A percentile compares a stretch with the other conserved stretches of the same genome.
Conservation (phyloP, 1,140 invertebrate genomes). For the Penaeus indicus region DNA sequence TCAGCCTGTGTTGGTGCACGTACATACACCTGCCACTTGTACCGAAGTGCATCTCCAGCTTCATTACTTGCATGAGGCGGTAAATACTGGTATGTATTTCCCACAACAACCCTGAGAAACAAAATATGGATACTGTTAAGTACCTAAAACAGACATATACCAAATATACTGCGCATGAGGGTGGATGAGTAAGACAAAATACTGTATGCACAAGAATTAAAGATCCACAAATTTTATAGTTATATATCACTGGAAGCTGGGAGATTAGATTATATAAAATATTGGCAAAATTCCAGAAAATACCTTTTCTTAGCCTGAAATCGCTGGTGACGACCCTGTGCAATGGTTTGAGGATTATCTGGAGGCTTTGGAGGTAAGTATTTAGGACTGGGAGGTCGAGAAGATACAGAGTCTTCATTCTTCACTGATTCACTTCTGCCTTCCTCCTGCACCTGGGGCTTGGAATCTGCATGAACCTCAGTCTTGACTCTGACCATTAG, state of each 20-base stretch:
- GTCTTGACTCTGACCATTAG: background rate
- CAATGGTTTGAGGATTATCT: slow-evolving; percentile 31
- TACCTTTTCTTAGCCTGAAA: slow-evolving; percentile 54
- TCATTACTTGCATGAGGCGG: slow-evolving; percentile 16
- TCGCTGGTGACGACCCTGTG: slow-evolving; percentile 47
- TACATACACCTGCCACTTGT: slow-evolving; percentile 60
- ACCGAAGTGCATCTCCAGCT: slow-evolving; percentile 21
- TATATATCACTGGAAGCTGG: no score
- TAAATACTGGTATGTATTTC: slow-evolving; percentile 56
- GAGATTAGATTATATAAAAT: no score
- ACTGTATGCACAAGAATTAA: no score
- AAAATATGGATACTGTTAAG: background rate
- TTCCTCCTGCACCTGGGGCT: background rate
- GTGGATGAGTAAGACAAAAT: background rate
- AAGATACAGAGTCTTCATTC: background rate
- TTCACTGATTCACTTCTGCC: background rate
- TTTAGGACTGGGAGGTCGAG: slow-evolving; percentile 51
- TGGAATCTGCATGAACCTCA: background rate
- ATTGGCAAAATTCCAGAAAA: background rate
- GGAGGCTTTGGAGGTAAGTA: slow-evolving; percentile 51
- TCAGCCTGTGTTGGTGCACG: slow-evolving; percentile 27
- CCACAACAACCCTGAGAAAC: slow-evolving; percentile 46
- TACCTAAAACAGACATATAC: background rate
- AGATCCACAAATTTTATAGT: no score
- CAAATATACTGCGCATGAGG: background rate